Base-by-base conservation (phyloP, 53 echinoderm and acorn worm species). In the Echinometra lucunter region DNA sequence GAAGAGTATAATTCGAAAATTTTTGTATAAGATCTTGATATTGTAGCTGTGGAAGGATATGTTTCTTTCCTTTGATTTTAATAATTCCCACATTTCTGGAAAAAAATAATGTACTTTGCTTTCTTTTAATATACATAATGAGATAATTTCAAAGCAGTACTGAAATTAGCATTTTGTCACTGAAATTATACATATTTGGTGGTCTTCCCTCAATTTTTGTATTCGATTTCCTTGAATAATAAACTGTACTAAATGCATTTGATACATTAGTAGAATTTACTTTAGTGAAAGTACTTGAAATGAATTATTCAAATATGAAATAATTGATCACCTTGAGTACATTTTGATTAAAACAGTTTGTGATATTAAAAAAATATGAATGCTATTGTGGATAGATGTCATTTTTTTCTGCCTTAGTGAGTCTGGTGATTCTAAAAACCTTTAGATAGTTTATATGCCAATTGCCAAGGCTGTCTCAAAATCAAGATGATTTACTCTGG, bases 261-360 rank as follows among this genome's bases (percentile, higher is more conserved):
- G 21, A 0, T 63, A 63, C 3, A 19, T 63, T 15, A 23, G 1
- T 63, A 4, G 63, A 63, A 63, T n/a, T 0, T 63, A 63, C 3
- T 63, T 63, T 15, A 23, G 1, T 63, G 19, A 21, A 63, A 63
- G 4, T 75, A 75, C 21, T 37, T 75, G 4, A 38, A 38, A 16
- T 37, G 75, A 17, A 35, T 72, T 72, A n/a, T 70, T 5, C 63
- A 63, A 70, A 32, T 32, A 23, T 1, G 10, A 34, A 9, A 70
- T 32, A 38, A 38, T 38, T 40, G 19, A 6, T 40, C 16, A 75
- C 75, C 75, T 75, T 40, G 75, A 75, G 17, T 38, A 75, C 18
- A 75, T 75, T 37, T 40, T 40, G 40, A 75, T 40, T 75, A 75
- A 75, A 75, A 37, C 37, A 40, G 75, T 34, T 75, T 75, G 75